Conservation (phyloP, 2,888 invertebrate species). For the Pseudococcus jackbeardsleyi region DNA sequence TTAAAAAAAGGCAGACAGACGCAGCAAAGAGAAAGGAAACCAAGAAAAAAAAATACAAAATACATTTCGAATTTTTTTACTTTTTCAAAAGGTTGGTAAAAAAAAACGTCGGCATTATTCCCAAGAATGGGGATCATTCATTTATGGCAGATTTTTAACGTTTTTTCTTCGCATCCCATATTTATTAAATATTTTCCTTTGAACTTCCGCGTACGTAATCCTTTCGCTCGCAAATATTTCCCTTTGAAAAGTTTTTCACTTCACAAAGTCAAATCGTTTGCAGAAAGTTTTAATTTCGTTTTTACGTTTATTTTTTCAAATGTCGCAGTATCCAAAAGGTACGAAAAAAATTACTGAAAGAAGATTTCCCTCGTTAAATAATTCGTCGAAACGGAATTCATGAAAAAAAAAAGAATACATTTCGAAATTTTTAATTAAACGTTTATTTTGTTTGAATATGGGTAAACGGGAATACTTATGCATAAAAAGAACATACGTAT, state of each 20-base stretch:
- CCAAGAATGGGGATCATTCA: conserved; percentile 62
- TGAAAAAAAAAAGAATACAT: conserved; percentile 51
- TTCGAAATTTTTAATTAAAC: conserved; percentile 53
- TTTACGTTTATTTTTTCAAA: conserved; percentile 60
- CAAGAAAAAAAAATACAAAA: conserved; percentile 48
- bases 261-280: conserved; percentile 61
- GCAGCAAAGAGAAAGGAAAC: conserved; percentile 44
- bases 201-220: conserved; percentile 61
- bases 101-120: conserved; percentile 57
- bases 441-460: conserved; percentile 55
- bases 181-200: conserved; percentile 63
- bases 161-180: conserved; percentile 60
- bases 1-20: conserved; percentile 21
- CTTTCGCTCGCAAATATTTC: conserved; percentile 61
- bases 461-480: conserved; percentile 26
- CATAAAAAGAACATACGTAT: conserved; percentile 19
- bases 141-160: conserved; percentile 62
- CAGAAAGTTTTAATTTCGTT: conserved; percentile 61
- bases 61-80: conserved; percentile 27
- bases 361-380: conserved; percentile 60
- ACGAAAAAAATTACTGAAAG: conserved; percentile 60
- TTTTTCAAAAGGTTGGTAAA: conserved; percentile 38
- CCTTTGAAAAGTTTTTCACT: conserved; percentile 63
- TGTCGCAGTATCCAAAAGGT: conserved; percentile 59
- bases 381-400: conserved; percentile 55